These are phyloP conservation scores for Grallaria varia DNA, from an alignment of 2,113 vertebrate species.

Conservation along the genomic window DNA sequence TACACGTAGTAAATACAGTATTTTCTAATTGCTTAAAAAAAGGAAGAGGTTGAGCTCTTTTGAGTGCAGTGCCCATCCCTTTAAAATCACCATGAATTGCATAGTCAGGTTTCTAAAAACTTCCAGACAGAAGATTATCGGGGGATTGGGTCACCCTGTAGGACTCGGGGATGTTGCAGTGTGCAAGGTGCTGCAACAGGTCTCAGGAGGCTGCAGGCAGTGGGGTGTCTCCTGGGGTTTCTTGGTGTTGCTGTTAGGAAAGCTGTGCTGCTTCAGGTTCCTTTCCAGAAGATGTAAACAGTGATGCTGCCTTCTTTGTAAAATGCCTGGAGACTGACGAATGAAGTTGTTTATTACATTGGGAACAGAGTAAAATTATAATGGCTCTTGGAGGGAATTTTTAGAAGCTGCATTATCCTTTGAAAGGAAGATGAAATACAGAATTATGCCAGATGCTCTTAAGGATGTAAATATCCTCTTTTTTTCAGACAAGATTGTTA, in stretches of 20 bases:
- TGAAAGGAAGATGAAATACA: conserved; percentile 4
- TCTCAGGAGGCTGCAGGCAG: neutral
- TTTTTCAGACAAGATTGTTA: neutral
- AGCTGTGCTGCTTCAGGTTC: neutral
- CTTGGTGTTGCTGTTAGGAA: neutral
- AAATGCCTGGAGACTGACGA: neutral
- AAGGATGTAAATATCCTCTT: neutral
- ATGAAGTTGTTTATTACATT: neutral
- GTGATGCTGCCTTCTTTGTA: neutral
- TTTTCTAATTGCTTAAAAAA: neutral
- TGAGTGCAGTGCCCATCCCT: neutral
- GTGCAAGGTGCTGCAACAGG: neutral
- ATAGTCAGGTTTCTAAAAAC: rapidly evolving
- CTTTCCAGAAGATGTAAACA: neutral
- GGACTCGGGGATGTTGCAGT: neutral
- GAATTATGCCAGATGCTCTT: neutral
- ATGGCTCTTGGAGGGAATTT: neutral
- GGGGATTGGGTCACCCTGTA: neutral
- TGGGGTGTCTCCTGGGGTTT: neutral
- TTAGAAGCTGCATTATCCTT: conserved; percentile 5
- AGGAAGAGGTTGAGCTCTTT: neutral
- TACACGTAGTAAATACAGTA: neutral
- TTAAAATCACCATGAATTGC: neutral
- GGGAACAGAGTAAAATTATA: neutral
- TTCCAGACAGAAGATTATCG: neutral